Conservation (phyloP, 2,113 vertebrate species). For the Nansenia antarctica region DNA sequence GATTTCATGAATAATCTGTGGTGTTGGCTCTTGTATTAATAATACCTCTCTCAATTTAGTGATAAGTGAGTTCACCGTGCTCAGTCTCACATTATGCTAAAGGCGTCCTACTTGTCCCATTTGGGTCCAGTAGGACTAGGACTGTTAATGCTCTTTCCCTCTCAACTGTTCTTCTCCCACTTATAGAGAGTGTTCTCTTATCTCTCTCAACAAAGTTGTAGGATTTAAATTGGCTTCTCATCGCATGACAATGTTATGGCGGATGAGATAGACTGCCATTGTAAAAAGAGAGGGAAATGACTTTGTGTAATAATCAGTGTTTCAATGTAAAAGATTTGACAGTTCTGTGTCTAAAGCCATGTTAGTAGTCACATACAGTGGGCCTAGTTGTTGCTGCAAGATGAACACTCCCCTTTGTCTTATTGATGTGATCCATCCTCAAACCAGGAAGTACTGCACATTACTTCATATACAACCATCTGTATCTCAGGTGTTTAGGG, state of each 20-base stretch:
- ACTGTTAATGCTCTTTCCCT: constrained; percentile 1
- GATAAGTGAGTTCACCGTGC: constrained; percentile 10
- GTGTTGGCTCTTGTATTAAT: not conserved
- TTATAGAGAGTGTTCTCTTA: constrained; percentile 4
- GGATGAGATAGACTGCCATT: not conserved
- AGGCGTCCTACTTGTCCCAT: not conserved
- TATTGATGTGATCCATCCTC: too few species aligned
- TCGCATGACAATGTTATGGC: not conserved
- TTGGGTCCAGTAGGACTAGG: not conserved
- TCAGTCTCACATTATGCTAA: not conserved
- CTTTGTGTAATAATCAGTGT: too few species aligned
- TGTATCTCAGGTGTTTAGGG: too few species aligned
- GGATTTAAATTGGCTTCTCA: constrained; percentile 1
- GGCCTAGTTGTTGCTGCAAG: too few species aligned
- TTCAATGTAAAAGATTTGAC: too few species aligned
- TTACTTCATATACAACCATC: too few species aligned
- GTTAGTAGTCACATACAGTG: too few species aligned
- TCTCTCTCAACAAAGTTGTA: not conserved
- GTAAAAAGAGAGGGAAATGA: too few species aligned
- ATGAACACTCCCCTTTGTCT: too few species aligned
- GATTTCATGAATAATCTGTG: not conserved
- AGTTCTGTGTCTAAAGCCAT: too few species aligned
- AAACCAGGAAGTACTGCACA: too few species aligned
- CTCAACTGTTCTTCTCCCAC: constrained; percentile 19
- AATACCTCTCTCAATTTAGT: constrained; percentile 19